Percentiles rank a stretch among this genome's conserved stretches.
These are phyloP conservation scores for Streblospio benedicti DNA, from an alignment of 1,140 invertebrate species.

Conservation along the genomic window DNA sequence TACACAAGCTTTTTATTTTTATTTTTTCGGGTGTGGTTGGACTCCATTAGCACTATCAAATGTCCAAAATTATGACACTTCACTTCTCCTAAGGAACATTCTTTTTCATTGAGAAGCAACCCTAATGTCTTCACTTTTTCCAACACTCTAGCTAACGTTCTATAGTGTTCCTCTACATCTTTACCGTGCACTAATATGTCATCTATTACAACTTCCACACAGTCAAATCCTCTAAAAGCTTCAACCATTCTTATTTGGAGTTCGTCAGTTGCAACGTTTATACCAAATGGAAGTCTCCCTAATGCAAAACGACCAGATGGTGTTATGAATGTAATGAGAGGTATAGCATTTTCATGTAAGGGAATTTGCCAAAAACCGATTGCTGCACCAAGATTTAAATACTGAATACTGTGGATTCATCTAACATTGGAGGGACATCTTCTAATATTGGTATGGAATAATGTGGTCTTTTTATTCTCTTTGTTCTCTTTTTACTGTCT, in stretches of 20 bases:
- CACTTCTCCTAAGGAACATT: background rate
- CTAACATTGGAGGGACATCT: background rate
- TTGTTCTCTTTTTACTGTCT: too few species aligned
- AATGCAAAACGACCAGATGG: background rate
- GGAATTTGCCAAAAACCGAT: background rate
- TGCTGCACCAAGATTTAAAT: background rate
- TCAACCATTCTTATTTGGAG: background rate
- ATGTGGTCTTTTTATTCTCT: background rate
- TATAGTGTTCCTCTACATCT: background rate
- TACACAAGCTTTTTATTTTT: too few species aligned
- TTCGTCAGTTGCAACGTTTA: too few species aligned
- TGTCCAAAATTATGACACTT: background rate
- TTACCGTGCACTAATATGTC: background rate
- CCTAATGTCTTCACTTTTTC: background rate
- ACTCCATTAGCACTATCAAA: background rate
- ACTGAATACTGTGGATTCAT: background rate
- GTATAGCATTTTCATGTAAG: background rate
- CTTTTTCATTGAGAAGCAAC: too few species aligned
- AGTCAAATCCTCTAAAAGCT: background rate
- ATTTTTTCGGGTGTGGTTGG: too few species aligned
- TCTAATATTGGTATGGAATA: background rate
- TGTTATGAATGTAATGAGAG: background rate
- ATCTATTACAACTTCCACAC: background rate
- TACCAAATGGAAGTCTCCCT: background rate
- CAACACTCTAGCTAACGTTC: background rate